Base-by-base conservation (phyloP, 2,797 vertebrate species). In the Propithecus perrieri region DNA sequence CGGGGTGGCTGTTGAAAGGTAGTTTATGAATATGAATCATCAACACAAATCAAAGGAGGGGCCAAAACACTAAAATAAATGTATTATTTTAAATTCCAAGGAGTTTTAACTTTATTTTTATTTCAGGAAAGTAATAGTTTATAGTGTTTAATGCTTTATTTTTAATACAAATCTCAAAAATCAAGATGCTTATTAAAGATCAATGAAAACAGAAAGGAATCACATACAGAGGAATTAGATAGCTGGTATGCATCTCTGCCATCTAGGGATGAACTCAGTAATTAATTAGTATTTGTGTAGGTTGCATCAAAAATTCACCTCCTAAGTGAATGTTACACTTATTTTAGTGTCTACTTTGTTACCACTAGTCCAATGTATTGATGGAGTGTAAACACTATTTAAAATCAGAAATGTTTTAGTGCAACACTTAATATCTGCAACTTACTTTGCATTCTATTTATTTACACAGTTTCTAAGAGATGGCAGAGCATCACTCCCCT, bases 111-210 rank as follows among this genome's bases (percentile, higher is more conserved):
- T 80, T 43, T 8, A 78, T 22, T 86, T 87, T 93, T 75, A 75
- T 86, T 81, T 88, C 14, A 33, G 38, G 38, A 88, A 93, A 15
- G 33, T 30, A 89, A 30, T 86, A 12, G 61, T 65, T 92, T 86
- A 50, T 41, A 84, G 75, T 43, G 9, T 30, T 71, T 80, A 65
- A 57, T 72, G 53, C 85, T 61, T 85, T 74, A n/a, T 46, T 92
- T 95, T 92, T 76, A 65, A 95, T 91, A n/a, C 46, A 90, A 28
- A 85, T 67, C 59, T 89, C 74, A 43, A 72, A 85, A 91, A 61
- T n/a, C 80, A 85, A 94, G 69, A 71, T 69, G 14, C 2, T 3
- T 71, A 22, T 13, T 85, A 46, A 95, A 59, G 41, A 61, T 35
- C 30, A 59, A 28, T 53, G 67, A 81, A 72, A 76, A 67, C 20